Base-by-base conservation (phyloP, 2,797 vertebrate species). In the Rhinophrynus dorsalis region DNA sequence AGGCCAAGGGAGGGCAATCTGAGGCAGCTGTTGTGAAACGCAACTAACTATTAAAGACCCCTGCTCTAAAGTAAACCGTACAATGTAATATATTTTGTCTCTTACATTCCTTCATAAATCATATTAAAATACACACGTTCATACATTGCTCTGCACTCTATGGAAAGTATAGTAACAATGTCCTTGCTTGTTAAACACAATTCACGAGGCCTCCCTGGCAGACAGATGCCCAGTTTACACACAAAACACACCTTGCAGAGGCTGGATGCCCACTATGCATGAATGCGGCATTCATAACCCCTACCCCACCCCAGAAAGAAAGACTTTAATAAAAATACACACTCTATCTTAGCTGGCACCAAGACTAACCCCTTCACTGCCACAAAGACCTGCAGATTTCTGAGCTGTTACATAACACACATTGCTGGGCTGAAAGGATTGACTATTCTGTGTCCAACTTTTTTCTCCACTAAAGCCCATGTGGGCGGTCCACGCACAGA, bases 291-390 rank as follows among this genome's bases (percentile, higher is more conserved):
- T 75, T 67, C 18, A 60, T 10, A 27, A 67, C 37, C 33, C 62
- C n/a, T n/a, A n/a, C n/a, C n/a, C n/a, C n/a, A n/a, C n/a, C n/a
- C n/a, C n/a, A n/a, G n/a, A 74, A 10, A 67, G 71, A 77, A 1
- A 2, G 67, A 15, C 51, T 32, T 27, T 42, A 52, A 15, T 52
- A 60, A 75, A 35, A 75, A 78, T 56, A 23, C 68, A 30, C 63
- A 72, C 61, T 48, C n/a, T n/a, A n/a, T n/a, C 66, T 62, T 67
- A 66, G 13, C 38, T 64, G 17, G 18, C 15, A 70, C 66, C 61
- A 47, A 42, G 42, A 23, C 33, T 33, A 66, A 44, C 44, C 27
- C 33, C 24, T 52, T 59, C 20, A 6, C 2, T 52, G 23, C 52
- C 44, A 50, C 6, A 20, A 6, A 18, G 21, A 48, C 45, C 11